A percentile compares a stretch with the other conserved stretches of the same genome.
phyloP scores from a whole-genome alignment of 2,888 invertebrate species.

The Scaptomyza polygonia region DNA sequence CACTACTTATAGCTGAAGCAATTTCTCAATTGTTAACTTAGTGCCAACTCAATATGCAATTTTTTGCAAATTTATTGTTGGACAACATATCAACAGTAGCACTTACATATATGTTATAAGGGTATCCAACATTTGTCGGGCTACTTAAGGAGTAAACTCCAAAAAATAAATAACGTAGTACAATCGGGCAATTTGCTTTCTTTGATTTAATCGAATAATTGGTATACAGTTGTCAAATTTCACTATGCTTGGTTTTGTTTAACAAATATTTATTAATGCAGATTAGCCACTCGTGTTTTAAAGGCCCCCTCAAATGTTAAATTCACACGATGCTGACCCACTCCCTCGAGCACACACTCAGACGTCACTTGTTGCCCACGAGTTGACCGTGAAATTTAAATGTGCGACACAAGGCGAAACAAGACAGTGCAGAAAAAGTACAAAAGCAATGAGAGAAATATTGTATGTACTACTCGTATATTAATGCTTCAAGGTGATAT shows the following conservation, averaged over 20 bases:
- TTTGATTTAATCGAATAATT: not conserved
- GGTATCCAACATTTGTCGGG: too few species aligned
- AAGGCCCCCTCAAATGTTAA: conserved; percentile 46
- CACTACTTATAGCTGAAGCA: too few species aligned
- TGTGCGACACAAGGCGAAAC: conserved; percentile 43
- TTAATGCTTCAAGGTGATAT: conserved; percentile 49
- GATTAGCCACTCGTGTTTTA: conserved; percentile 35
- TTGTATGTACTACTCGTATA: not conserved
- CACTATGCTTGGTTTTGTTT: conserved; percentile 1
- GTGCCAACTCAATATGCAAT: too few species aligned
- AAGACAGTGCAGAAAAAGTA: conserved; percentile 42
- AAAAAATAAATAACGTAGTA: not conserved
- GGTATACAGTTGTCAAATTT: not conserved
- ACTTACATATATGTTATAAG: too few species aligned
- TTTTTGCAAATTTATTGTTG: too few species aligned
- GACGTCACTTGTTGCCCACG: conserved; percentile 47
- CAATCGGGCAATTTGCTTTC: not conserved
- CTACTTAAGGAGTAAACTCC: too few species aligned
- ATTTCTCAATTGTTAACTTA: too few species aligned
- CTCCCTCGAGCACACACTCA: conserved; percentile 24
- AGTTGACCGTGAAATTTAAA: conserved; percentile 67
- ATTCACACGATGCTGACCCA: conserved; percentile 27
- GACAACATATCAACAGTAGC: too few species aligned
- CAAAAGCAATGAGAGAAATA: conserved; percentile 4
- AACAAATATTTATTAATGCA: conserved; percentile 25